These are phyloP conservation scores for Brachionus rotundiformis DNA, from an alignment of 1,140 invertebrate species.

Conservation along the genomic window DNA sequence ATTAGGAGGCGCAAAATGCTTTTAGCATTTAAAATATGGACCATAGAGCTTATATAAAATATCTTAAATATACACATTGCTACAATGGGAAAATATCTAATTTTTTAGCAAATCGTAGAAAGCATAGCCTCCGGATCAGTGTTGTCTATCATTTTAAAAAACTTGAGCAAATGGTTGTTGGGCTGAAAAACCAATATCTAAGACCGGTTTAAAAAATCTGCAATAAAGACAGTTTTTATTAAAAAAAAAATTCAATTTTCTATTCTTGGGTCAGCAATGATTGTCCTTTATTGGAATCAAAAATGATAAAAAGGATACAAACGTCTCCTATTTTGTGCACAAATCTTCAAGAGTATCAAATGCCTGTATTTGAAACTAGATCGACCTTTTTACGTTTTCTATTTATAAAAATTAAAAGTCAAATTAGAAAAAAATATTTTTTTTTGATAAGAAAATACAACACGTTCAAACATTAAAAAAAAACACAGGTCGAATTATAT, in stretches of 20 bases:
- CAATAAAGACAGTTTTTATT: too few species aligned
- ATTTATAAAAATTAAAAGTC: background rate
- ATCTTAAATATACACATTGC: background rate
- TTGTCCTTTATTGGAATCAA: background rate
- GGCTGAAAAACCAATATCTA: background rate
- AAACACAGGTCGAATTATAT: background rate
- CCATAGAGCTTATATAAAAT: background rate
- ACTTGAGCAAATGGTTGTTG: background rate
- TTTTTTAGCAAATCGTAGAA: background rate
- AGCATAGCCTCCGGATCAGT: background rate
- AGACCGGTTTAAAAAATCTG: too few species aligned
- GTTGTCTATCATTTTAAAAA: background rate
- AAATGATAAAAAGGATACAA: conserved; percentile 9
- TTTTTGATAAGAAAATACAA: background rate
- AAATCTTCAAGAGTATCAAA: conserved; percentile 18
- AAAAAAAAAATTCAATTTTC: too few species aligned
- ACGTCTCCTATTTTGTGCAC: background rate
- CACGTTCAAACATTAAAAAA: background rate
- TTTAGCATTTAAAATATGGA: background rate
- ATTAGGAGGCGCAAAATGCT: background rate
- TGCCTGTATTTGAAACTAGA: background rate
- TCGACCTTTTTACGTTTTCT: background rate
- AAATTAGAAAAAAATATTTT: background rate
- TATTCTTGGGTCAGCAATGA: background rate
- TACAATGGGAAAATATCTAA: background rate